Conservation (phyloP, 2,888 invertebrate species). For the Andrena praecox region DNA sequence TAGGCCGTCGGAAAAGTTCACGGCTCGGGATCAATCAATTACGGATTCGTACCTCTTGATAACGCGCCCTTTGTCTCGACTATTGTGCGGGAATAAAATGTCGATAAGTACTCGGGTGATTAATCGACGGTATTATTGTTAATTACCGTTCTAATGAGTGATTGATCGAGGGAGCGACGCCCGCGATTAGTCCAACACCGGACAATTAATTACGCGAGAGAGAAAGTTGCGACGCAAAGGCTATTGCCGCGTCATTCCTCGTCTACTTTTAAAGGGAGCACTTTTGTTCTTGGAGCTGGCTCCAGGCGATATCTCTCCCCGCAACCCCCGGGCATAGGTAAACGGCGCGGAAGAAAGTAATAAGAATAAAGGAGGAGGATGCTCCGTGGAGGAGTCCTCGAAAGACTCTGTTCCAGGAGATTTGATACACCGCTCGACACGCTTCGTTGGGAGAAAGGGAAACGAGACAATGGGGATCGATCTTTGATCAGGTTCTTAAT, state of each 20-base stretch:
- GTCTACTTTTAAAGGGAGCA: constrained; percentile 2
- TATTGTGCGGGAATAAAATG: constrained; percentile 41
- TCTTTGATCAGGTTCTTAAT: constrained; percentile 72
- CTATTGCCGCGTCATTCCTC: constrained; percentile 27
- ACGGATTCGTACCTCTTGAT: constrained; percentile 48
- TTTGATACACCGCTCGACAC: constrained; percentile 51
- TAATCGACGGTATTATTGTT: constrained; percentile 58
- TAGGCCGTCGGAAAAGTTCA: background rate
- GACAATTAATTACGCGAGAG: constrained; percentile 56
- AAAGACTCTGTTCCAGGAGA: constrained; percentile 38
- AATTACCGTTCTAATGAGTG: constrained; percentile 63
- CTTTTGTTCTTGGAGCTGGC: background rate
- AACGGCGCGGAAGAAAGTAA: background rate
- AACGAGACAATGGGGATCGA: constrained; percentile 58
- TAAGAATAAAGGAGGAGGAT: constrained; percentile 18
- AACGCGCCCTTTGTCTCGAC: constrained; percentile 41
- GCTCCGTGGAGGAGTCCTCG: constrained; percentile 19
- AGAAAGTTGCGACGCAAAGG: constrained; percentile 21
- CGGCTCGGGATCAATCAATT: constrained; percentile 43
- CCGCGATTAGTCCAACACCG: constrained; percentile 56
- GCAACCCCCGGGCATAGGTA: background rate
- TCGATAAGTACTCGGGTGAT: constrained; percentile 58
- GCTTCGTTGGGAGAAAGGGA: constrained; percentile 62
- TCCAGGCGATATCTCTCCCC: background rate
- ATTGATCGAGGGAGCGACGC: constrained; percentile 59